A percentile compares a stretch with the other conserved stretches of the same genome.
Conservation (phyloP, 2,888 invertebrate species). For the Pseudococcus viburni region DNA sequence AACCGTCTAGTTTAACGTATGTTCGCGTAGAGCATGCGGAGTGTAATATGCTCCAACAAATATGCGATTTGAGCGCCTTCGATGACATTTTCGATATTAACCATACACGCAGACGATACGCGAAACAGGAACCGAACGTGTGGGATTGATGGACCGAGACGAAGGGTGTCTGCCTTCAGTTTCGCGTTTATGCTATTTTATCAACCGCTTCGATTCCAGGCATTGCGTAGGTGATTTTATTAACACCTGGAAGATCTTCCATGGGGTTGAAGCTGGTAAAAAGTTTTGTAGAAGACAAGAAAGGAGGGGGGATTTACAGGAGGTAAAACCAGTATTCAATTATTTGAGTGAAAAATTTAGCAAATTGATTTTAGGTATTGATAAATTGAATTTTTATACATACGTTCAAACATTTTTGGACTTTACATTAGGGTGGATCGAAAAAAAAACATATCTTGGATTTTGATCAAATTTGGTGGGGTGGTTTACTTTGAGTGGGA, state of each 20-base stretch:
- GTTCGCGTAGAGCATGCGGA: neutral
- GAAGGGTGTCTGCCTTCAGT: neutral
- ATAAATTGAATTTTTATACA: too few species aligned
- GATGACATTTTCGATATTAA: conserved; percentile 24
- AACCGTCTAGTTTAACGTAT: conserved; percentile 32
- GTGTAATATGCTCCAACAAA: conserved; percentile 20
- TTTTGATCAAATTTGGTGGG: too few species aligned
- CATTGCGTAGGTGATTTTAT: neutral
- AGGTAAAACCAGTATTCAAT: too few species aligned
- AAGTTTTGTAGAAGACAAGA: too few species aligned
- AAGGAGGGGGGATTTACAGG: too few species aligned
- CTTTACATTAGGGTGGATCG: too few species aligned
- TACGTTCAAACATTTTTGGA: too few species aligned
- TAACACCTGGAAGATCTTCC: neutral
- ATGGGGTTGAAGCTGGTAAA: too few species aligned
- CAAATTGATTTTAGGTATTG: too few species aligned
- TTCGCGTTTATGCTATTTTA: conserved; percentile 10
- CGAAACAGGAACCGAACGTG: neutral
- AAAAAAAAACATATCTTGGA: too few species aligned
- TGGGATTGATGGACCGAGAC: neutral
- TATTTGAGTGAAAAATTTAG: too few species aligned
- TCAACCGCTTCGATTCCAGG: neutral
- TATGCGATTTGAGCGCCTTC: neutral
- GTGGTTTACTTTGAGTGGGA: too few species aligned
- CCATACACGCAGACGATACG: neutral